These are phyloP conservation scores for Onychomys torridus DNA, from an alignment of 2,797 vertebrate species.

Conservation along the genomic window DNA sequence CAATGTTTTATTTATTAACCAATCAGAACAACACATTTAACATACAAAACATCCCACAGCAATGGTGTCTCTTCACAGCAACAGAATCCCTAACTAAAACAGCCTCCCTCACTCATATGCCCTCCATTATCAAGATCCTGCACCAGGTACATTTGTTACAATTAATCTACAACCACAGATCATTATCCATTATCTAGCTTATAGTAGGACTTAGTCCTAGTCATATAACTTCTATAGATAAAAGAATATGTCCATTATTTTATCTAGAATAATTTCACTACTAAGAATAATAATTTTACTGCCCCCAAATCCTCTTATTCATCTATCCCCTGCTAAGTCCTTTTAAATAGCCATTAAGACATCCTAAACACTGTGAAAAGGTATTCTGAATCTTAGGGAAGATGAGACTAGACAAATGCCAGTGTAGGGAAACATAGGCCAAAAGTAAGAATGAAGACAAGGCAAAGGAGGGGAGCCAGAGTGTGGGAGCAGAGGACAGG, in stretches of 20 bases:
- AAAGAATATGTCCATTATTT: constrained; percentile 6
- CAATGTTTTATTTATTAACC: too few relatives aligned
- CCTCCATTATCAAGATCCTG: neutral
- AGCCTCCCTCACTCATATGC: neutral
- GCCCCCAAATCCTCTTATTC: constrained; percentile 10
- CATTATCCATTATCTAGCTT: constrained; percentile 33
- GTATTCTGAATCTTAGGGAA: constrained; percentile 34
- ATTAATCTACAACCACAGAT: neutral
- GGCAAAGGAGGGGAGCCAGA: neutral
- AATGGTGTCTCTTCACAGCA: too few relatives aligned
- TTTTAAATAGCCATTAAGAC: constrained; percentile 45
- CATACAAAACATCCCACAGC: too few relatives aligned
- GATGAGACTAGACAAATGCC: constrained; percentile 36
- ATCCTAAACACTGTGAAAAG: constrained; percentile 59
- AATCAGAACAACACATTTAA: too few relatives aligned
- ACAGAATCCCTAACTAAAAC: too few relatives aligned
- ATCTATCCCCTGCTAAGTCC: constrained; percentile 7
- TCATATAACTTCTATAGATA: neutral
- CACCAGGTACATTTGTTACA: neutral
- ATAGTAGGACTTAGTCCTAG: neutral
- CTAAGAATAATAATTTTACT: constrained; percentile 46
- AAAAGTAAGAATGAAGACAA: constrained; percentile 61
- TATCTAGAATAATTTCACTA: neutral
- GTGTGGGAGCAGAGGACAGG: too few relatives aligned
- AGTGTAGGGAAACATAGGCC: neutral